These are phyloP conservation scores for Erynnis tages DNA, from an alignment of 2,888 invertebrate genomes.

Conservation along the genomic window DNA sequence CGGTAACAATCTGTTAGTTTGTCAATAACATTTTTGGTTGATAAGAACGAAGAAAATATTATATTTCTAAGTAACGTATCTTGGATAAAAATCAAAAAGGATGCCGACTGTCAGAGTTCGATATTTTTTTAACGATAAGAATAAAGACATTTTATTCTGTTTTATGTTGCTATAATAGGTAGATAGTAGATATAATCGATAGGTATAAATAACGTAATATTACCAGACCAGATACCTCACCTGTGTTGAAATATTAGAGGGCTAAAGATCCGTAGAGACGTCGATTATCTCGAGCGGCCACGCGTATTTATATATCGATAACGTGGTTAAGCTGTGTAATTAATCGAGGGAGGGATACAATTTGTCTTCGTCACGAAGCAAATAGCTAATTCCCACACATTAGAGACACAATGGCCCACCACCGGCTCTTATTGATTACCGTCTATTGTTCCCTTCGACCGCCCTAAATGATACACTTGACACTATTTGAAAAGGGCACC, in stretches of 20 bases:
- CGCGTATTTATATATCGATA: conserved; percentile 40
- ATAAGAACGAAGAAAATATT: no score
- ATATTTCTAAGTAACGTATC: no score
- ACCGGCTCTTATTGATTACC: conserved; percentile 75
- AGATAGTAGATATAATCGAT: no score
- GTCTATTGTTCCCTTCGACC: conserved; percentile 70
- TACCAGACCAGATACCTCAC: no score
- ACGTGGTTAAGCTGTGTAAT: conserved; percentile 73
- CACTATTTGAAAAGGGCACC: conserved; percentile 58
- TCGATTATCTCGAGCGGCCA: conserved; percentile 22
- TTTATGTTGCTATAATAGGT: not conserved
- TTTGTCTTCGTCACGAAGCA: conserved; percentile 79
- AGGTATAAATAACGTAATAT: no score
- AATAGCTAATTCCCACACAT: conserved; percentile 80
- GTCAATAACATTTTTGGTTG: no score
- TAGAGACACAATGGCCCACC: conserved; percentile 72
- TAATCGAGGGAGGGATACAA: conserved; percentile 73
- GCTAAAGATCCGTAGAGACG: conserved; percentile 20
- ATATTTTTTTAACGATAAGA: not conserved
- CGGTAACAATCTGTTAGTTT: no score
- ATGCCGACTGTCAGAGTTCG: no score
- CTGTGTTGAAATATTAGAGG: conserved; percentile 17
- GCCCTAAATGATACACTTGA: conserved; percentile 72
- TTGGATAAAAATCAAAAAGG: not conserved
- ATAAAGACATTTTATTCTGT: not conserved